phyloP scores from a whole-genome alignment of 2,113 vertebrate genomes.

The zebrafish (Danio rerio) region GRCz12tu NC_133192.1:20271501-20272000 shows the following conservation, averaged over 20 bases:
- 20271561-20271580: background rate
- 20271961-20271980: too few species aligned
- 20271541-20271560: slow-evolving; percentile 43
- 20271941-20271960: too few species aligned
- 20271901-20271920: too few species aligned
- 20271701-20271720: background rate
- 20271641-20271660: background rate
- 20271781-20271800: background rate
- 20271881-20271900: too few species aligned
- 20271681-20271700: background rate
- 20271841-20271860: background rate
- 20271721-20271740: background rate
- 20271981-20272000: too few species aligned
- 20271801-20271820: background rate
- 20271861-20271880: too few species aligned
- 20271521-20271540: slow-evolving; percentile 28
- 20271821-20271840: background rate
- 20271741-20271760: background rate
- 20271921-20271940: too few species aligned
- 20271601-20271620: background rate
- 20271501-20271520: slow-evolving; percentile 31
- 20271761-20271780: background rate
- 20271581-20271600: slow-evolving; percentile 18
- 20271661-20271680: background rate
- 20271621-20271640: background rate